phyloP scores from a whole-genome alignment of 2,888 invertebrate genomes.

The Octodonta nipae region DNA sequence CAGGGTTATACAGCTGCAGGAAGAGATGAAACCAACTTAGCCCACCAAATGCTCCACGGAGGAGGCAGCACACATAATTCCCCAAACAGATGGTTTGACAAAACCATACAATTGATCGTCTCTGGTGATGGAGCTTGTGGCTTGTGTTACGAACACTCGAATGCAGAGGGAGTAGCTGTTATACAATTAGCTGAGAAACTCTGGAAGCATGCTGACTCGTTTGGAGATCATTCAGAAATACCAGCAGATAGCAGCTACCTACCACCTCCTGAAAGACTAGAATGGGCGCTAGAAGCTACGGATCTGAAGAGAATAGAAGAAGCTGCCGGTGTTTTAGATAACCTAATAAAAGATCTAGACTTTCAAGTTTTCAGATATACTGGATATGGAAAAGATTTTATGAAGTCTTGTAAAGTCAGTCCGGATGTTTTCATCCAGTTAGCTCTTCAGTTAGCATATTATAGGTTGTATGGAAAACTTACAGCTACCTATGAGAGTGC shows the following conservation, averaged over 20 bases:
- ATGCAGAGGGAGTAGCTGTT: conserved; percentile 66
- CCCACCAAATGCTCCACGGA: conserved; percentile 84
- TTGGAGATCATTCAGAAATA: conserved; percentile 24
- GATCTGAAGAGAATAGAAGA: conserved; percentile 47
- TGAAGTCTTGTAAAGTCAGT: conserved; percentile 83
- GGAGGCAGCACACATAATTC: conserved; percentile 74
- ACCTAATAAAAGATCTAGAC: conserved; percentile 76
- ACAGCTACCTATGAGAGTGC: conserved; percentile 97
- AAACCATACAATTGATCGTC: conserved; percentile 84
- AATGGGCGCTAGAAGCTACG: conserved; percentile 46
- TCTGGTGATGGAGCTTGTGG: conserved; percentile 87
- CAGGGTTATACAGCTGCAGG: conserved; percentile 38
- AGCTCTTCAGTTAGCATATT: conserved; percentile 86
- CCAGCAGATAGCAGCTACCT: conserved; percentile 49
- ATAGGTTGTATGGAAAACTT: conserved; percentile 78
- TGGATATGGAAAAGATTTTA: conserved; percentile 84
- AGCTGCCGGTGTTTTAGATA: conserved; percentile 57
- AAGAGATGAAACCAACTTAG: conserved; percentile 65
- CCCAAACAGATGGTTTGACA: conserved; percentile 96
- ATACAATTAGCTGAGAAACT: conserved; percentile 52
- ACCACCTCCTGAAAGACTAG: conserved; percentile 61
- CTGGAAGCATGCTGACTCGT: conserved; percentile 37
- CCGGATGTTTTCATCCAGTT: conserved; percentile 96
- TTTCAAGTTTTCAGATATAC: conserved; percentile 69
- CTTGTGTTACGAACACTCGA: conserved; percentile 91